These are phyloP conservation scores for Xestia c-nigrum DNA, from an alignment of 2,888 invertebrate genomes.

Conservation along the genomic window DNA sequence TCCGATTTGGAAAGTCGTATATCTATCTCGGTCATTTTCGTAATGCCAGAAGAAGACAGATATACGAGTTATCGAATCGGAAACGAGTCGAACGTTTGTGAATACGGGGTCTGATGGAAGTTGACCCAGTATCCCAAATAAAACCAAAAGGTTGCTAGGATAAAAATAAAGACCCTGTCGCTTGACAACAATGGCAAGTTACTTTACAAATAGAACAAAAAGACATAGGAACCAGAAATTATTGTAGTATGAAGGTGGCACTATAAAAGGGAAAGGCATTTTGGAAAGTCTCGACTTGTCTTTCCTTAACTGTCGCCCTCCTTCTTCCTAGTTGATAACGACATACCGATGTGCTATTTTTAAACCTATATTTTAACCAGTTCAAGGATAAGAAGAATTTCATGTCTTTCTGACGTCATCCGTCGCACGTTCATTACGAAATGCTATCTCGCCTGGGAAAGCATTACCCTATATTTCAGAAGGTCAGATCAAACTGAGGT, in stretches of 20 bases:
- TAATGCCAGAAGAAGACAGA: too few relatives aligned
- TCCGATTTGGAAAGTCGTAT: too few relatives aligned
- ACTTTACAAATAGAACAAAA: constrained; percentile 28
- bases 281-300: constrained; percentile 43
- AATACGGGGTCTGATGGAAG: too few relatives aligned
- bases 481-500: background rate
- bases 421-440: constrained; percentile 7
- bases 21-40: too few relatives aligned
- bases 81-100: too few relatives aligned
- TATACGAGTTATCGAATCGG: too few relatives aligned
- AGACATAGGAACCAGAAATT: constrained; percentile 20
- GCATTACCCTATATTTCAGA: constrained; percentile 6
- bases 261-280: constrained; percentile 52
- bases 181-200: constrained; percentile 4
- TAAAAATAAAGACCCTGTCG: background rate
- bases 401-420: constrained; percentile 12
- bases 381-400: constrained; percentile 40
- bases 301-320: constrained; percentile 12
- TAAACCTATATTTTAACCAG: constrained; percentile 30
- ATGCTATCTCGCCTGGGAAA: constrained; percentile 5
- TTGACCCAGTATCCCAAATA: background rate
- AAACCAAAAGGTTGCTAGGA: constrained; percentile 1
- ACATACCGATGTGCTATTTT: constrained; percentile 23
- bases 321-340: constrained; percentile 12
- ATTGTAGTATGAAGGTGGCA: constrained; percentile 23